A percentile compares a stretch with the other conserved stretches of the same genome.
phyloP scores from a whole-genome alignment of 23 tunicate species.

The Halocynthia roretzi region DNA sequence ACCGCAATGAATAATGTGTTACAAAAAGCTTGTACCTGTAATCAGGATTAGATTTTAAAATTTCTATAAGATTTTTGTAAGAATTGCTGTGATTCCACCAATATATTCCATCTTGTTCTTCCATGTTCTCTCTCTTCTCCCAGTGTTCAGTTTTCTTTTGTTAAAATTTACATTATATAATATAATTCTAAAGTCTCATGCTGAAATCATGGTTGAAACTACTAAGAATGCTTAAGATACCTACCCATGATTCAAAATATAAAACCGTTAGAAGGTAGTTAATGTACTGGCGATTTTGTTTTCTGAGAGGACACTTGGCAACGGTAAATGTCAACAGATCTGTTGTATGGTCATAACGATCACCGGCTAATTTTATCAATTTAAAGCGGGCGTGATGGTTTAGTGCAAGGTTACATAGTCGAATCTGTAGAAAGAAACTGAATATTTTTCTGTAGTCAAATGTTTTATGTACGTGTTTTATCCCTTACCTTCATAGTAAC shows the following conservation, averaged over 20 bases:
- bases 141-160: constrained; percentile 66
- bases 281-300: constrained; percentile 70
- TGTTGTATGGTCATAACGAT: constrained; percentile 35
- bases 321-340: constrained; percentile 44
- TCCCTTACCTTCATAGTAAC: constrained; percentile 37
- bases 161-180: neutral
- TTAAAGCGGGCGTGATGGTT: constrained; percentile 54
- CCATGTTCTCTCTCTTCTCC: constrained; percentile 41
- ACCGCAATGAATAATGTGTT: too few relatives aligned
- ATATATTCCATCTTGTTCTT: constrained; percentile 45
- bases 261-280: constrained; percentile 74
- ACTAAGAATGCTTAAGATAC: constrained; percentile 10
- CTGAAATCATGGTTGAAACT: neutral
- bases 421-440: constrained; percentile 26
- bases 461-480: neutral
- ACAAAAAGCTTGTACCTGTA: neutral
- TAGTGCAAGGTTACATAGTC: constrained; percentile 56
- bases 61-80: constrained; percentile 34
- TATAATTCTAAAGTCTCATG: neutral
- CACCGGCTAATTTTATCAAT: constrained; percentile 39
- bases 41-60: constrained; percentile 16
- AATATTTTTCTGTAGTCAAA: neutral
- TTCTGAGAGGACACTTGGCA: constrained; percentile 48
- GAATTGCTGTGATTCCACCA: constrained; percentile 73
- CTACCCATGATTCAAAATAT: constrained; percentile 93